Percentiles rank a stretch among this genome's conserved stretches.
These are phyloP conservation scores for Burhinus bistriatus DNA, from an alignment of 2,113 vertebrate genomes.

Conservation along the genomic window DNA sequence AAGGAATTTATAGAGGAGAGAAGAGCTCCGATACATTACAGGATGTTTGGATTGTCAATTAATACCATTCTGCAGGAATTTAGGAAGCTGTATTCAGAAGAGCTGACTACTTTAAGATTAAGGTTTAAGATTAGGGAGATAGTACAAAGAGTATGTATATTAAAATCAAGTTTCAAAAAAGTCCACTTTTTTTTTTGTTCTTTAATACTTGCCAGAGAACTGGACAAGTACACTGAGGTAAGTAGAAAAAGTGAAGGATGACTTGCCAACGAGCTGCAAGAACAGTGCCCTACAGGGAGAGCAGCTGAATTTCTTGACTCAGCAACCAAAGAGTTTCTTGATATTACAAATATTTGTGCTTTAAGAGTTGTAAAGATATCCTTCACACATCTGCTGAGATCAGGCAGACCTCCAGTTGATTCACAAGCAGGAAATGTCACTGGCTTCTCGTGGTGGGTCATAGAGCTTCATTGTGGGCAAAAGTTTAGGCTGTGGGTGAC, in stretches of 20 bases:
- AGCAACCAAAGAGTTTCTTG: neutral
- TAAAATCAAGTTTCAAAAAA: neutral
- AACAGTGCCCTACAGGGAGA: neutral
- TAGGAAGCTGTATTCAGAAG: accelerated
- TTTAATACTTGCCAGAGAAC: neutral
- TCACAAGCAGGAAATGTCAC: neutral
- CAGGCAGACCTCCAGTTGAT: neutral
- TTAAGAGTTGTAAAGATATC: neutral
- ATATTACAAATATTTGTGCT: neutral
- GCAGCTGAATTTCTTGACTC: neutral
- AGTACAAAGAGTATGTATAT: neutral
- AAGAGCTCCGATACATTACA: neutral
- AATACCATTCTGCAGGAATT: neutral
- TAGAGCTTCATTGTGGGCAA: neutral
- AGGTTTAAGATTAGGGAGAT: neutral
- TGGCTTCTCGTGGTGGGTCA: neutral
- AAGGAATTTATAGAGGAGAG: neutral
- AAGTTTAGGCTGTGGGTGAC: neutral
- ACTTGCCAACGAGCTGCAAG: neutral
- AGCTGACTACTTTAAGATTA: neutral
- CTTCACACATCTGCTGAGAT: neutral
- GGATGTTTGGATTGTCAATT: neutral
- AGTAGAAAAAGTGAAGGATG: neutral
- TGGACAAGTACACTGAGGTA: neutral
- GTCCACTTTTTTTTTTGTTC: neutral